A percentile compares a stretch with the other conserved stretches of the same genome.
These are phyloP conservation scores for Eurypyga helias DNA, from an alignment of 2,113 vertebrate genomes.

Conservation along the genomic window DNA sequence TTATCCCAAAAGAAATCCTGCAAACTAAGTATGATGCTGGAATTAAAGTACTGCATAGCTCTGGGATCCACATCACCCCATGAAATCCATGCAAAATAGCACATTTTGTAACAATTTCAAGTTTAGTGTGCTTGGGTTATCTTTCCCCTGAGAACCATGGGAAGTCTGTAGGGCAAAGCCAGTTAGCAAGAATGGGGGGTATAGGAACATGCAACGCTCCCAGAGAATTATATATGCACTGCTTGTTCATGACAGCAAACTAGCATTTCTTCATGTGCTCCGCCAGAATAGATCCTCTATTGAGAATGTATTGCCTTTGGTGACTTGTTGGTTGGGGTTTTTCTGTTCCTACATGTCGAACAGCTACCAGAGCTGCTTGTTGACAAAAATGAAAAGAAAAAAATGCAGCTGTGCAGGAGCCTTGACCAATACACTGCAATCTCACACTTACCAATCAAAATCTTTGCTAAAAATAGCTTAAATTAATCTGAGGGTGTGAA, in stretches of 20 bases:
- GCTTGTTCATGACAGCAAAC: background rate
- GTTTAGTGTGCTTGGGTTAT: background rate
- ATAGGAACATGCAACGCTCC: background rate
- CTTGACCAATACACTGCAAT: background rate
- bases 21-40: background rate
- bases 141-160: background rate
- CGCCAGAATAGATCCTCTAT: rapidly evolving
- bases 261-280: background rate
- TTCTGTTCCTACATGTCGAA: background rate
- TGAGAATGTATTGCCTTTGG: background rate
- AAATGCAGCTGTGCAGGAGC: background rate
- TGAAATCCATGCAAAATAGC: background rate
- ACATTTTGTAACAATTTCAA: background rate
- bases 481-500: background rate
- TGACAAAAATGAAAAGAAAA: background rate
- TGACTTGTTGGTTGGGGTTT: background rate
- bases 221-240: background rate
- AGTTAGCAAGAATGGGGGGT: background rate
- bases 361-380: background rate
- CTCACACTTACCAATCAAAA: background rate
- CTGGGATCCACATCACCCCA: background rate
- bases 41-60: background rate
- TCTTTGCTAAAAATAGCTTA: background rate
- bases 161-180: background rate
- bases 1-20: background rate